Conservation (phyloP, 1,140 invertebrate genomes). For the Hirudo medicinalis region DNA sequence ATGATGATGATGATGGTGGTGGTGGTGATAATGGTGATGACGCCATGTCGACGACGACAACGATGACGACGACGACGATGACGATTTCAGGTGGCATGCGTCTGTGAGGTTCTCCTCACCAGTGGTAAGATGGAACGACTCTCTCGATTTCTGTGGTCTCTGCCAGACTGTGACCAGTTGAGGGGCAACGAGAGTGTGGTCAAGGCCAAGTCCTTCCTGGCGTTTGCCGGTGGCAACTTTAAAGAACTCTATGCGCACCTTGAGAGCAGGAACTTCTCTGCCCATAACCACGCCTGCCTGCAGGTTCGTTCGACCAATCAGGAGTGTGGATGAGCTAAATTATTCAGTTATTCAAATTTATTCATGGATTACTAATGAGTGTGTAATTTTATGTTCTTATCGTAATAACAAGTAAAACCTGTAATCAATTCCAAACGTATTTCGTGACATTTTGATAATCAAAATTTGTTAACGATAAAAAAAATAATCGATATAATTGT, state of each 20-base stretch:
- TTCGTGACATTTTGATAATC: no score
- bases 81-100: slow-evolving; percentile 72
- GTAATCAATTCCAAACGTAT: no score
- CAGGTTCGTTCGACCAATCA: slow-evolving; percentile 43
- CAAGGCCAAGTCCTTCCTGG: slow-evolving; percentile 93
- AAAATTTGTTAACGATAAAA: no score
- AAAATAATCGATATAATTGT: no score
- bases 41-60: slow-evolving; percentile 16
- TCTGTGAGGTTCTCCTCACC: slow-evolving; percentile 94
- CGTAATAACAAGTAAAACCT: no score
- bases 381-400: no score
- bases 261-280: slow-evolving; percentile 85
- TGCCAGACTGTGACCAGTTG: slow-evolving; percentile 85
- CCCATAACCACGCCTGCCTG: slow-evolving; percentile 86
- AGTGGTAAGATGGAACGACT: slow-evolving; percentile 91
- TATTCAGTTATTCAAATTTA: no score
- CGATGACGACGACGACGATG: no score
- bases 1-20: not conserved
- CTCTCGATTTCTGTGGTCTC: slow-evolving; percentile 88
- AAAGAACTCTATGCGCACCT: slow-evolving; percentile 86
- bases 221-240: slow-evolving; percentile 63
- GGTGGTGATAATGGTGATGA: slow-evolving; percentile 19
- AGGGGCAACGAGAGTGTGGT: slow-evolving; percentile 82
- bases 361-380: no score
- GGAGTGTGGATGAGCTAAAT: no score